Evolutionary conservation across 1,140 invertebrate species (phyloP), one percentile per base, ranked within the genome.

Genomic region (Aphelinus atriplicis): DNA sequence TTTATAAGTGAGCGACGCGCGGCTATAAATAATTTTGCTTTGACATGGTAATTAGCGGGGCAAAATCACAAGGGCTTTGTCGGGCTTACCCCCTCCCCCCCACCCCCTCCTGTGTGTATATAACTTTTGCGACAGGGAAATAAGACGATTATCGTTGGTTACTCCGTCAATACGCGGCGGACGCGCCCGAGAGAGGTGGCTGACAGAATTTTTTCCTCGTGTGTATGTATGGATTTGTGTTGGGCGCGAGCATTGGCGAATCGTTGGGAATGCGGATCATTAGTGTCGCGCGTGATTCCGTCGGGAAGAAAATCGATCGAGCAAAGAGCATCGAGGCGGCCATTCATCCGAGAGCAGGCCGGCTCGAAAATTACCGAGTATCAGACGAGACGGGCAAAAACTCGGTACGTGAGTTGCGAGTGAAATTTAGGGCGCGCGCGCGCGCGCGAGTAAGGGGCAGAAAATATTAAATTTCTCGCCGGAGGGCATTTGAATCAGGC

Each of bases 11-110:
- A 58, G 48, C 46, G 6, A 7, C 7, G 6, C 26, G 26, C 42
- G 26, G 46, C 26, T 26, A 75, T 64, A 75, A 75, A 75, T 75
- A 70, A 70, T 75, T 69, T 65, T 53, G 60, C 61, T 75, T 70
- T 75, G 73, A 75, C 73, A 75, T 75, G 73, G 46, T 75, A 75
- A 75, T 70, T 70, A 75, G 73, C 50, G 46, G 55, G 55, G 63
- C 26, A 26, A 10, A 7, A 3, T 7, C 57, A 7, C 7, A 60
- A 4, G 5, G 26, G 26, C 57, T n/a, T 9, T 9, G 43, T 5
- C 9, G 6, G 5, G 3, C 60, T 53, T 50, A 7, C n/a, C 47
- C 47, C n/a, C 63, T 42, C 3, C 9, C 61, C 46, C 45, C 2
- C 61, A 1, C 61, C 3, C 46, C 7, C 10, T 42, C 2, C 10